Percentiles rank a stretch among this genome's conserved stretches.
phyloP scores from a whole-genome alignment of 2,888 invertebrate genomes.

The Aphodius granarius region DNA sequence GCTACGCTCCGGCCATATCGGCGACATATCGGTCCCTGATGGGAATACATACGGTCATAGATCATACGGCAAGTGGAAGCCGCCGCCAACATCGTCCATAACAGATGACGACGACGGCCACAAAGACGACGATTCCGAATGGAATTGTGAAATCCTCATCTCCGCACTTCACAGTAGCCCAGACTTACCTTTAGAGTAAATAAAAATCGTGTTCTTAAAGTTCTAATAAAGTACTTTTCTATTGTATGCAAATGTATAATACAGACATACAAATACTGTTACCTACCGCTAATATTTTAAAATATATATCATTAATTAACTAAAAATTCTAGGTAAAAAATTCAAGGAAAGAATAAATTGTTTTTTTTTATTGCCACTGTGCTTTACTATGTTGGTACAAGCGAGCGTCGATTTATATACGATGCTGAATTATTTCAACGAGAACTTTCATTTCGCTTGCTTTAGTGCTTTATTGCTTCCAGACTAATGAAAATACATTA shows the following conservation, averaged over 20 bases:
- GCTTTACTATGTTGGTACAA: neutral
- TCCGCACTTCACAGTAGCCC: no score
- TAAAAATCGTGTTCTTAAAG: no score
- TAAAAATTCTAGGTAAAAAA: no score
- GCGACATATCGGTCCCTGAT: conserved; percentile 39
- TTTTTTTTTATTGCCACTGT: no score
- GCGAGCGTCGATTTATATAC: neutral
- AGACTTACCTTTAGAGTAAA: no score
- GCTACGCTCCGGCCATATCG: conserved; percentile 38
- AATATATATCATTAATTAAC: no score
- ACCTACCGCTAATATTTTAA: no score
- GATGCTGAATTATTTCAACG: neutral
- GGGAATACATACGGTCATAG: conserved; percentile 39
- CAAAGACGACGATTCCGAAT: neutral
- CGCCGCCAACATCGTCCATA: conserved; percentile 23
- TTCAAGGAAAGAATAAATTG: no score
- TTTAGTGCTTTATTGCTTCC: neutral
- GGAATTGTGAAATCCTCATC: neutral
- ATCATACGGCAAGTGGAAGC: conserved; percentile 32
- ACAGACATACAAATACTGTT: no score
- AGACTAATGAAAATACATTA: neutral
- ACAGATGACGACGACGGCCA: neutral
- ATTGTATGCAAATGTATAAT: no score
- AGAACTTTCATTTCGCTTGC: neutral
- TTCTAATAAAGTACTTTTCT: no score